Evolutionary conservation across 1,140 invertebrate species (phyloP).

Genomic region (Musca domestica): DNA sequence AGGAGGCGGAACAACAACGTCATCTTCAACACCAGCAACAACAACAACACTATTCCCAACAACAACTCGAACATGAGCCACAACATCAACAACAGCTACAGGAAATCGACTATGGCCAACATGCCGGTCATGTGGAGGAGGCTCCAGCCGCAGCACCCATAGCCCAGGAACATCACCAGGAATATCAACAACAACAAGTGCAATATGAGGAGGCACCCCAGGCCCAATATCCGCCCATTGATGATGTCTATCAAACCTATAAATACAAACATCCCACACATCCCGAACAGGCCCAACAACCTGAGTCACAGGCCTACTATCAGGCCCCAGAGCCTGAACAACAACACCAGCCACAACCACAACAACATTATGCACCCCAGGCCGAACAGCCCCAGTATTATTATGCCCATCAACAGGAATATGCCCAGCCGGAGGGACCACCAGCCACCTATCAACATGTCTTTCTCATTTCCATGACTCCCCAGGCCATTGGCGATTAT

Average conservation of each 20-base stretch:
- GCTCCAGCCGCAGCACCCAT: neutral
- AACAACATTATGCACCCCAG: slow-evolving; percentile 33
- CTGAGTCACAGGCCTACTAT: neutral
- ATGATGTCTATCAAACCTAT: slow-evolving; percentile 48
- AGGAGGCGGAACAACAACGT: slow-evolving; percentile 44
- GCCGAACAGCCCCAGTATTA: slow-evolving; percentile 25
- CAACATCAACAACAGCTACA: slow-evolving; percentile 1
- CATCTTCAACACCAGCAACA: slow-evolving; percentile 34
- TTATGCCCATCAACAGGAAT: slow-evolving; percentile 29
- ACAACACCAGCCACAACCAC: slow-evolving; percentile 8
- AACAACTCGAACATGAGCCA: slow-evolving; percentile 25
- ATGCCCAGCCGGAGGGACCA: slow-evolving; percentile 15
- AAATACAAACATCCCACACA: slow-evolving; percentile 38
- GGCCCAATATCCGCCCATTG: slow-evolving; percentile 43
- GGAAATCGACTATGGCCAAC: slow-evolving; percentile 29
- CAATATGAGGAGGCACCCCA: slow-evolving; percentile 35
- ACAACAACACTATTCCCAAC: slow-evolving; percentile 21
- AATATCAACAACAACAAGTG: slow-evolving; percentile 37
- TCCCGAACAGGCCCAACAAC: slow-evolving; percentile 28
- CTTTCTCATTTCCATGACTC: slow-evolving; percentile 45
- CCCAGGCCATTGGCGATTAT: neutral
- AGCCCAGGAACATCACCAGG: neutral
- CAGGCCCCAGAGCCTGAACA: slow-evolving; percentile 30
- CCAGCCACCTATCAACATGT: slow-evolving; percentile 38
- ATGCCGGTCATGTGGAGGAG: neutral